A percentile compares a stretch with the other conserved stretches of the same genome.
Conservation (phyloP, 2,888 invertebrate genomes). For the Sisyra terminalis region DNA sequence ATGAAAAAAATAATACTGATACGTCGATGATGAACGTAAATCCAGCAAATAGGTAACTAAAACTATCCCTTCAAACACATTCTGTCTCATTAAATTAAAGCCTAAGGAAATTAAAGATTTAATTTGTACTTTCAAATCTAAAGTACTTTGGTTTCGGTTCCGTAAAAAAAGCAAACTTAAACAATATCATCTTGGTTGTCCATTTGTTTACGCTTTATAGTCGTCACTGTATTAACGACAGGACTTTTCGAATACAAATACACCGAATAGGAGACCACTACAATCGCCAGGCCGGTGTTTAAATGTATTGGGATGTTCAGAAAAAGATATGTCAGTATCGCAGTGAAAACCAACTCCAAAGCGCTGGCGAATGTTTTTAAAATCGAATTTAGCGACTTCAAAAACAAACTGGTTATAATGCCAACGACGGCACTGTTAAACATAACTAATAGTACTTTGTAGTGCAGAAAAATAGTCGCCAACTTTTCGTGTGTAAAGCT, state of each 20-base stretch:
- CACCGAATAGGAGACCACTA: constrained; percentile 67
- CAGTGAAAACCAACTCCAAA: constrained; percentile 78
- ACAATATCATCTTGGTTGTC: constrained; percentile 10
- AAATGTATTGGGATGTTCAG: constrained; percentile 72
- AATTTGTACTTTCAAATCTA: not conserved
- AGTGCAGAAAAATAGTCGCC: constrained; percentile 35
- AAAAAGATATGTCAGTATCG: constrained; percentile 68
- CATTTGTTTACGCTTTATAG: constrained; percentile 12
- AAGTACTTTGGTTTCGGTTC: not conserved
- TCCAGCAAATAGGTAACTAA: no score
- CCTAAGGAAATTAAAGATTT: no score
- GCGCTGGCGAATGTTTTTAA: constrained; percentile 93
- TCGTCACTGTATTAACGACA: constrained; percentile 36
- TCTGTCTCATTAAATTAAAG: no score
- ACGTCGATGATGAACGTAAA: no score
- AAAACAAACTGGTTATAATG: constrained; percentile 84
- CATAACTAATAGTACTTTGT: constrained; percentile 64
- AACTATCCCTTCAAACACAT: no score
- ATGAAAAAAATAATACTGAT: no score
- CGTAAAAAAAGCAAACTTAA: not conserved
- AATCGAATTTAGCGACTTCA: constrained; percentile 86
- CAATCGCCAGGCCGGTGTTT: constrained; percentile 67
- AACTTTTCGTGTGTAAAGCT: constrained; percentile 41
- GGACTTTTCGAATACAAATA: constrained; percentile 82
- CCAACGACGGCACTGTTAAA: constrained; percentile 83